These are phyloP conservation scores for Cremastinae sp. DNA, from an alignment of 2,888 invertebrate species.

Conservation along the genomic window DNA sequence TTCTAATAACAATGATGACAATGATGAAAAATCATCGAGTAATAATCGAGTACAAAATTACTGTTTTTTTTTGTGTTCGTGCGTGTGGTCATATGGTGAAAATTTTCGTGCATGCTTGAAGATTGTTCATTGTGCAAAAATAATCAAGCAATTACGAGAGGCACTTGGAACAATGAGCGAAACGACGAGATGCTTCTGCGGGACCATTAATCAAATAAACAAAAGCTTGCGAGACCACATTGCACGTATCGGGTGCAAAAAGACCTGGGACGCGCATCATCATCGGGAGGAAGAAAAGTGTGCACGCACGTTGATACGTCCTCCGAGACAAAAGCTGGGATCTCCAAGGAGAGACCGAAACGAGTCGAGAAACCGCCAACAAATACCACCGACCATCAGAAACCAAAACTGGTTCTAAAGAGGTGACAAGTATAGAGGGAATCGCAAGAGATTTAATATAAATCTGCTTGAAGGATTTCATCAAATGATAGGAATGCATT, in stretches of 20 bases:
- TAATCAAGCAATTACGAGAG: slow-evolving; percentile 61
- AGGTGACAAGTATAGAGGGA: slow-evolving; percentile 26
- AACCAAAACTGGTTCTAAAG: slow-evolving; percentile 69
- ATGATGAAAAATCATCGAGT: no score
- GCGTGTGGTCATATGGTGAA: slow-evolving; percentile 15
- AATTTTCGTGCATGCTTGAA: slow-evolving; percentile 12
- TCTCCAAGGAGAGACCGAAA: slow-evolving; percentile 13
- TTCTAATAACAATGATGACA: no score
- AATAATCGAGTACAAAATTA: background rate
- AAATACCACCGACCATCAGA: slow-evolving; percentile 50
- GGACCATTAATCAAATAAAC: slow-evolving; percentile 62
- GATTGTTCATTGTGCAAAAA: slow-evolving; percentile 45
- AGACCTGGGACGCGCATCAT: slow-evolving; percentile 32
- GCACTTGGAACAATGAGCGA: slow-evolving; percentile 54
- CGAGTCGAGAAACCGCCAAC: slow-evolving; percentile 53
- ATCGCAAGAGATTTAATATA: background rate
- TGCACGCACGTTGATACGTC: slow-evolving; percentile 22
- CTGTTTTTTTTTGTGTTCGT: background rate
- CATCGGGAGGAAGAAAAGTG: slow-evolving; percentile 35
- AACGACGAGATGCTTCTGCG: slow-evolving; percentile 54
- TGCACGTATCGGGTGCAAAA: slow-evolving; percentile 23
- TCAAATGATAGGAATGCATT: background rate
- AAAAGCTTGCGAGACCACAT: slow-evolving; percentile 44
- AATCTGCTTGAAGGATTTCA: background rate
- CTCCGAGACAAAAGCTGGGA: slow-evolving; percentile 41